These are phyloP conservation scores for Xiphorhynchus erythropygius DNA, from an alignment of 2,797 vertebrate species.

Conservation along the genomic window DNA sequence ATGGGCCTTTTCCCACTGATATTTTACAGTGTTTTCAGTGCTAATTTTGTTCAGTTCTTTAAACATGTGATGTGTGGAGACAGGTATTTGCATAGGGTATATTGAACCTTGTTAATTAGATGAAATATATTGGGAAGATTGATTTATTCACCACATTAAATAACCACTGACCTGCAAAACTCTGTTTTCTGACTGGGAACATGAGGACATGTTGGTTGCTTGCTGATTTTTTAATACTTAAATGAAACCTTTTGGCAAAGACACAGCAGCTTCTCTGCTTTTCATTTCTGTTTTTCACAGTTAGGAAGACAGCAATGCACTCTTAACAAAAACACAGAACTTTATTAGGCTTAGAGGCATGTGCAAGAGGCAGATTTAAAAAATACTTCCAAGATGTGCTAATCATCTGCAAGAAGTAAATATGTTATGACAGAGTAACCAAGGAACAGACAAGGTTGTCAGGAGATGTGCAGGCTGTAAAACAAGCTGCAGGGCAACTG, in stretches of 20 bases:
- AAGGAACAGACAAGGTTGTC: not conserved
- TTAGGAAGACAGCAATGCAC: not conserved
- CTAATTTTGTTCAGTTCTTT: not conserved
- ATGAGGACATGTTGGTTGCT: not conserved
- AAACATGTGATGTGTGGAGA: not conserved
- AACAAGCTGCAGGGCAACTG: not conserved
- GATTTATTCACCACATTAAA: not conserved
- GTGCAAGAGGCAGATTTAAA: slow-evolving; percentile 2
- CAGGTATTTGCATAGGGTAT: not conserved
- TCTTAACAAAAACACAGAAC: not conserved
- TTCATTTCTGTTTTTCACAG: slow-evolving; percentile 37
- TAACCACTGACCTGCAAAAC: not conserved
- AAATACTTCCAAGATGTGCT: not conserved
- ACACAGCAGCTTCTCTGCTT: not conserved
- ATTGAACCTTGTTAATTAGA: not conserved
- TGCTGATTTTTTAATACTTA: slow-evolving; percentile 29
- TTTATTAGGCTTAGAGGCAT: slow-evolving; percentile 13
- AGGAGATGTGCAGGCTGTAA: not conserved
- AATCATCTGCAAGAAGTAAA: not conserved
- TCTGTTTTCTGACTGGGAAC: not conserved
- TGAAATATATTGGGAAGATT: not conserved
- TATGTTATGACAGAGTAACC: not conserved
- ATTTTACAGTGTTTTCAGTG: not conserved
- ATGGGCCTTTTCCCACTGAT: not conserved
- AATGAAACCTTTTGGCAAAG: slow-evolving; percentile 42